phyloP scores from a whole-genome alignment of 2,888 invertebrate species.

The Carcina quercana region DNA sequence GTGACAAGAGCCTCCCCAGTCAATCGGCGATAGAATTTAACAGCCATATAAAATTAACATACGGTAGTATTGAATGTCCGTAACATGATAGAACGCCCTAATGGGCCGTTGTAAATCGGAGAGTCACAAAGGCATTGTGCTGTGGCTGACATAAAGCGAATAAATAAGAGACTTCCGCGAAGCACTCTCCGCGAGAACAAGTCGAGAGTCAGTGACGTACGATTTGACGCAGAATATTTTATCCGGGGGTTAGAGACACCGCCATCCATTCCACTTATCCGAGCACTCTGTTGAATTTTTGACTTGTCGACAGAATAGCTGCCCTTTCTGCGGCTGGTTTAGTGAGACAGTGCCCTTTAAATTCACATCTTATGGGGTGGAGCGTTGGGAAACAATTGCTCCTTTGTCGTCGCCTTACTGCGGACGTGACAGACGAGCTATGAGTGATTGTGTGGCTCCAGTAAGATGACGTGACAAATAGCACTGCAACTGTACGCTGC shows the following conservation, averaged over 20 bases:
- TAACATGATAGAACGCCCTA: slow-evolving; percentile 26
- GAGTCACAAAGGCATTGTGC: slow-evolving; percentile 53
- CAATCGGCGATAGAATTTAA: slow-evolving; percentile 12
- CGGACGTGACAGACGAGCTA: slow-evolving; percentile 12
- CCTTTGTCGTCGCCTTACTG: slow-evolving; percentile 24
- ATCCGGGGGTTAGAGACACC: slow-evolving; percentile 53
- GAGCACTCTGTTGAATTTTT: slow-evolving; percentile 68
- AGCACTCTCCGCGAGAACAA: slow-evolving; percentile 64
- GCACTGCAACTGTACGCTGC: slow-evolving; percentile 7
- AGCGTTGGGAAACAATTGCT: slow-evolving; percentile 26
- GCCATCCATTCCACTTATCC: slow-evolving; percentile 72
- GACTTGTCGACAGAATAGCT: slow-evolving; percentile 57
- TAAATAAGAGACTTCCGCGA: slow-evolving; percentile 68
- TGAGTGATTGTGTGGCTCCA: slow-evolving; percentile 24
- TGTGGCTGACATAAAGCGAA: slow-evolving; percentile 60
- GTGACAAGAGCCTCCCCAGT: no score
- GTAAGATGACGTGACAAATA: slow-evolving; percentile 21
- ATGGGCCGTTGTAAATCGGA: slow-evolving; percentile 48
- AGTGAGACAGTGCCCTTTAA: slow-evolving; percentile 58
- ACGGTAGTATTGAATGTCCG: slow-evolving; percentile 17
- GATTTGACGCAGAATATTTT: slow-evolving; percentile 72
- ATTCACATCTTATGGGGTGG: slow-evolving; percentile 49
- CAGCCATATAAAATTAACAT: slow-evolving; percentile 26
- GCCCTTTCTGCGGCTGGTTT: slow-evolving; percentile 62
- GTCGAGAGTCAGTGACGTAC: slow-evolving; percentile 68